A percentile compares a stretch with the other conserved stretches of the same genome.
These are phyloP conservation scores for Oxygymnocypris stewartii DNA, from an alignment of 2,113 vertebrate genomes.

Conservation along the genomic window DNA sequence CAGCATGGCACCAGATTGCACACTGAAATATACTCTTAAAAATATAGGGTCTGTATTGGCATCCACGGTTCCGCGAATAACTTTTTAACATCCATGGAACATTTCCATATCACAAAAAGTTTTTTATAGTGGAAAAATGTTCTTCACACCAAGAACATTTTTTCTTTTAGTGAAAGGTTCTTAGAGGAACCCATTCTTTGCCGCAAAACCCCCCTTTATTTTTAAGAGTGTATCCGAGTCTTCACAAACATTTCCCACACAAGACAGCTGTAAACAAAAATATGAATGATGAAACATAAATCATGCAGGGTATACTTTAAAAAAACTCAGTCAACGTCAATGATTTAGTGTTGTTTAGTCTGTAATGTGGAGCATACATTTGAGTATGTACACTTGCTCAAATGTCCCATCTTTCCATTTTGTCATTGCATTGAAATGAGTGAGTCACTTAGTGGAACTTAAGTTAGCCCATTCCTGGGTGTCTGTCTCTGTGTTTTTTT, in stretches of 20 bases:
- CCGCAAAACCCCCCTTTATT: background rate
- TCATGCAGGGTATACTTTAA: background rate
- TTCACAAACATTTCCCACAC: background rate
- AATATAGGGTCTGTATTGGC: background rate
- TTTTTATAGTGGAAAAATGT: background rate
- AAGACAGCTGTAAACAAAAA: slow-evolving; percentile 1
- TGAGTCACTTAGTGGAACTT: slow-evolving; percentile 46
- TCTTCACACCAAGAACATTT: background rate
- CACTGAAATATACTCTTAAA: background rate
- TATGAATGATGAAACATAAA: background rate
- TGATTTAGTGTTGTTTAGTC: slow-evolving; percentile 26
- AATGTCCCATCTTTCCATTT: slow-evolving; percentile 30
- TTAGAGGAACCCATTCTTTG: background rate
- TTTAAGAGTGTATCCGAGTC: background rate
- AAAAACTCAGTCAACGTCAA: background rate
- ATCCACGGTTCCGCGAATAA: background rate
- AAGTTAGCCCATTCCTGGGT: slow-evolving; percentile 28
- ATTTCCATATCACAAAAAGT: background rate
- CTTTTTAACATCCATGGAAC: background rate
- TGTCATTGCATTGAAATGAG: slow-evolving; percentile 42
- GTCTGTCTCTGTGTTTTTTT: slow-evolving; percentile 11
- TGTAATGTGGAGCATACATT: slow-evolving; percentile 20
- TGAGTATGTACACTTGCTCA: slow-evolving; percentile 17
- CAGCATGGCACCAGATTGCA: background rate
- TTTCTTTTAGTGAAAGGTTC: background rate